Base-by-base conservation (phyloP, 2,797 vertebrate genomes). In the Luscinia luscinia region DNA sequence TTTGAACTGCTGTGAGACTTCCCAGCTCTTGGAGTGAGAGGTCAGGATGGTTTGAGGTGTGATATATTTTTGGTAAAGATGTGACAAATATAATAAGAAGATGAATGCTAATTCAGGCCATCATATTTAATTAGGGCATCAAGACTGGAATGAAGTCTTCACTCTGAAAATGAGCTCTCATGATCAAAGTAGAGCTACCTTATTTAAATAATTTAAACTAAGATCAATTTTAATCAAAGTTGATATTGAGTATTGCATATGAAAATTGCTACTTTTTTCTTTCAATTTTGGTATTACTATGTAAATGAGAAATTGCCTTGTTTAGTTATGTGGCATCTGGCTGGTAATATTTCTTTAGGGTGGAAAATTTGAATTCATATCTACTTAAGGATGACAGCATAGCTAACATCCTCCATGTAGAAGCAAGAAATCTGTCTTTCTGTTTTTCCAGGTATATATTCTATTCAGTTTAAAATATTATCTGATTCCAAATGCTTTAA, bases 171-270 rank as follows among this genome's bases (percentile, higher is more conserved):
- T 78, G 34, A 96, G 66, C 63, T 45, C 66, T 95, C 41, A 61
- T 74, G 89, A 96, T 97, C 84, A 95, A 96, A 97, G 69, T 75
- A 85, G 68, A 77, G 17, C 45, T 93, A 82, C 48, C 64, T 96
- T 92, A 83, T 94, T 94, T 96, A 94, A 96, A 95, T 97, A 93
- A 97, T 96, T 96, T 89, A 96, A 95, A 86, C 4, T 3, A 69
- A 84, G 87, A 92, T 77, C 52, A 75, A 80, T 96, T 97, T 96
- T 94, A 96, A 97, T 97, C 96, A 95, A 91, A 95, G 73, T 61
- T 88, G 74, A 73, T 96, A 92, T 77, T 89, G 84, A 95, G 54
- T 89, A 94, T 83, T 94, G 58, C 74, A 94, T 93, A 87, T 15
- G 52, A 97, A 96, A 96, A 89, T 82, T 24, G 63, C 23, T 75